phyloP scores from a whole-genome alignment of 2,888 invertebrate genomes.

The Eupithecia vulgata region DNA sequence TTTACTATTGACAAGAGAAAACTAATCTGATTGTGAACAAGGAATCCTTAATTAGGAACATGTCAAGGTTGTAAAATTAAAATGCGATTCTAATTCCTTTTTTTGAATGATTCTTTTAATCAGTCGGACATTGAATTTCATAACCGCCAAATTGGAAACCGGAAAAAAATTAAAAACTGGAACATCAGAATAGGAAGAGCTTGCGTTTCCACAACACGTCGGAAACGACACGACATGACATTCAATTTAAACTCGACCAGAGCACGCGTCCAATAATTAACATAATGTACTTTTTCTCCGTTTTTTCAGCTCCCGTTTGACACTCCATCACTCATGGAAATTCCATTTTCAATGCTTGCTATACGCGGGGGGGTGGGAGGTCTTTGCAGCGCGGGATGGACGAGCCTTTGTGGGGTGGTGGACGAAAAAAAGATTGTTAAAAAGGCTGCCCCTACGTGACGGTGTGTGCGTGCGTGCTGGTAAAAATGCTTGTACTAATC shows the following conservation, averaged over 20 bases:
- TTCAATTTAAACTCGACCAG: slow-evolving; percentile 81
- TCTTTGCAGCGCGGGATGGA: slow-evolving; percentile 81
- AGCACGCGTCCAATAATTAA: slow-evolving; percentile 81
- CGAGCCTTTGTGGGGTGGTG: slow-evolving; percentile 78
- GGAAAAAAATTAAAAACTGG: slow-evolving; percentile 57
- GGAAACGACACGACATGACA: slow-evolving; percentile 76
- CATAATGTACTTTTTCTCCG: slow-evolving; percentile 83
- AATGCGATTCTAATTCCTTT: too few species aligned
- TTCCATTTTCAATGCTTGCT: slow-evolving; percentile 83
- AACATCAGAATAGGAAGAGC: slow-evolving; percentile 60
- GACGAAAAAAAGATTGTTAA: slow-evolving; percentile 84
- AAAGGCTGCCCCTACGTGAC: slow-evolving; percentile 79
- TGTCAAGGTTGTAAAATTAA: background rate
- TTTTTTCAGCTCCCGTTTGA: slow-evolving; percentile 83
- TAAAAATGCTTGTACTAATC: slow-evolving; percentile 82
- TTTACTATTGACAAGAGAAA: background rate
- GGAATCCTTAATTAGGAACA: too few species aligned
- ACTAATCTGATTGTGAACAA: background rate
- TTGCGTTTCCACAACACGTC: slow-evolving; percentile 58
- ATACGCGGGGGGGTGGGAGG: slow-evolving; percentile 76
- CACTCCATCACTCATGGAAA: slow-evolving; percentile 85
- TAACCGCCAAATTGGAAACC: slow-evolving; percentile 34
- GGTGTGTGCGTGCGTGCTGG: slow-evolving; percentile 81
- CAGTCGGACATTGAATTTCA: background rate
- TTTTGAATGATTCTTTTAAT: too few species aligned